These are phyloP conservation scores for Parauchenoglanis ngamensis DNA, from an alignment of 2,797 vertebrate species.

Conservation along the genomic window DNA sequence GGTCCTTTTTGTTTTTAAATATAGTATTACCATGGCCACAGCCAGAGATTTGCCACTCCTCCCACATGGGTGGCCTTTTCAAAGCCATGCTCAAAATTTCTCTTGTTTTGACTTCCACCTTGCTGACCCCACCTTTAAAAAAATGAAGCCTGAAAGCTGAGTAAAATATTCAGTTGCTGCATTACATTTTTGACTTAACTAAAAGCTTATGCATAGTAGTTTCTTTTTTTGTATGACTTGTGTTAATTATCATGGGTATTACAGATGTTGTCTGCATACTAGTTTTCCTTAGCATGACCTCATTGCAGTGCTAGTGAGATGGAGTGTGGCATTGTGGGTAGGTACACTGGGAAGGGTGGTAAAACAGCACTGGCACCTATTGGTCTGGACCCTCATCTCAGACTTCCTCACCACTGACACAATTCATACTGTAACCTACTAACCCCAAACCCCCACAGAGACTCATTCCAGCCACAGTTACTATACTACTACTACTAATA, in stretches of 20 bases:
- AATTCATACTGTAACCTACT: neutral
- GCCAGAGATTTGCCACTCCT: neutral
- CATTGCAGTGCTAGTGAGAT: neutral
- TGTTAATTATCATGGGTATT: neutral
- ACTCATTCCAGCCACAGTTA: neutral
- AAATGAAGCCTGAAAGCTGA: neutral
- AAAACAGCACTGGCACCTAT: neutral
- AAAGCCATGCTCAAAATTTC: neutral
- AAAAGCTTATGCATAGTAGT: neutral
- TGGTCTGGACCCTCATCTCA: neutral
- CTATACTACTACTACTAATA: too few species aligned
- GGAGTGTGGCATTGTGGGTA: constrained; percentile 23
- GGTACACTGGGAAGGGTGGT: neutral
- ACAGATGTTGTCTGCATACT: neutral
- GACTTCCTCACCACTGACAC: constrained; percentile 16
- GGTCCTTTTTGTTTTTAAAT: neutral
- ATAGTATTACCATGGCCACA: neutral
- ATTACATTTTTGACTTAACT: neutral
- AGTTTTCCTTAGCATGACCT: constrained; percentile 5
- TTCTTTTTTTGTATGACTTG: neutral
- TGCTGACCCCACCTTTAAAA: neutral
- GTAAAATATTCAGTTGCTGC: neutral
- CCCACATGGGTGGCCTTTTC: neutral
- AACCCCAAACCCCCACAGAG: neutral
- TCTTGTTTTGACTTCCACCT: neutral